phyloP scores from a whole-genome alignment of 2,888 invertebrate genomes.

The Amblyjoppa proteus region DNA sequence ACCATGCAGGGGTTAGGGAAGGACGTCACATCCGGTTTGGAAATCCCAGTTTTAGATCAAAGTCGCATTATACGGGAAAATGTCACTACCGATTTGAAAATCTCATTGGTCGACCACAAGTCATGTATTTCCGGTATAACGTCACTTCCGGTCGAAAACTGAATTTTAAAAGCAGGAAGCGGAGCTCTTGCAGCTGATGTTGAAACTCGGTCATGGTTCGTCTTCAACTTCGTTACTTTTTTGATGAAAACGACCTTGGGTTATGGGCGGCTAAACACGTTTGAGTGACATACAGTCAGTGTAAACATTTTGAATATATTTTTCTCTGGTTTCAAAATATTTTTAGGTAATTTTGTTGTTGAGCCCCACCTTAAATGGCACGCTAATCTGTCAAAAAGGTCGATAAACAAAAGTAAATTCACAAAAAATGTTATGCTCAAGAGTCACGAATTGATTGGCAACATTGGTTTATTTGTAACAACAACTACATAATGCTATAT shows the following conservation, averaged over 20 bases:
- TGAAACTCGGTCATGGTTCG: not conserved
- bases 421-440: not conserved
- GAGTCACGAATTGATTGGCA: not conserved
- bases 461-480: conserved; percentile 29
- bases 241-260: not conserved
- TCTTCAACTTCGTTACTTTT: not conserved
- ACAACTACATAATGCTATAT: conserved; percentile 38
- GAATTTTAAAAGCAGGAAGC: not conserved
- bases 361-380: not conserved
- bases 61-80: too few relatives aligned
- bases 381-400: conserved; percentile 18
- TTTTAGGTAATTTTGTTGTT: too few relatives aligned
- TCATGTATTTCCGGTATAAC: too few relatives aligned
- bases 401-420: conserved; percentile 9
- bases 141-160: not conserved
- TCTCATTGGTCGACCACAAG: too few relatives aligned
- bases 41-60: too few relatives aligned
- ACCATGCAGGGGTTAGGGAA: not conserved
- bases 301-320: too few relatives aligned
- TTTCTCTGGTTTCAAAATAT: too few relatives aligned
- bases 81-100: too few relatives aligned
- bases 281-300: too few relatives aligned
- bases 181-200: not conserved
- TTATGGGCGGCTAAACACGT: too few relatives aligned
- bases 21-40: not conserved